Conservation (phyloP, 2,113 vertebrate species). For the Pampusana beccarii region DNA sequence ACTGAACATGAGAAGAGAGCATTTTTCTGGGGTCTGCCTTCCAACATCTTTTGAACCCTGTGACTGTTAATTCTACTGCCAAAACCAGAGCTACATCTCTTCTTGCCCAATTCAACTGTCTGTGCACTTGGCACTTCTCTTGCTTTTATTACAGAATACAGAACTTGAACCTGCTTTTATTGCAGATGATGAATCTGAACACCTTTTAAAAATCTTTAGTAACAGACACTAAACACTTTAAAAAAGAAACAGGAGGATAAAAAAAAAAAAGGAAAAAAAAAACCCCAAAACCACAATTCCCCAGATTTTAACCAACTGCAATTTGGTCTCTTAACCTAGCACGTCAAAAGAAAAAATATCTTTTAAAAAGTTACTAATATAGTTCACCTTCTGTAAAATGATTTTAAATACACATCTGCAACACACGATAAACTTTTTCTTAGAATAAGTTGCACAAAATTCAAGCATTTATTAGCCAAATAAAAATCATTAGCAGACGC, state of each 20-base stretch:
- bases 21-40: background rate
- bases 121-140: background rate
- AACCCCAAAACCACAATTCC: too few species aligned
- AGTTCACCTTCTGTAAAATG: background rate
- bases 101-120: background rate
- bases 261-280: fast-evolving
- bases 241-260: too few species aligned
- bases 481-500: background rate
- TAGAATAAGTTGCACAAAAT: background rate
- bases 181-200: background rate
- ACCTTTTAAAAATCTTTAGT: background rate
- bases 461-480: background rate
- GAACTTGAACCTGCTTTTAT: background rate
- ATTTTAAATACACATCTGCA: background rate
- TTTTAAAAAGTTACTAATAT: background rate
- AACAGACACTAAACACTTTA: background rate
- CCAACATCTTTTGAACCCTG: background rate
- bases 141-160: background rate
- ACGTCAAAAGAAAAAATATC: background rate
- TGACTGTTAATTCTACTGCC: background rate
- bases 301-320: background rate
- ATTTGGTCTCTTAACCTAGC: background rate
- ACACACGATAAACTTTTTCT: background rate
- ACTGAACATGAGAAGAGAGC: background rate
- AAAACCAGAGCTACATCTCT: background rate